These are phyloP conservation scores for Gyrodactylus salaris DNA, from an alignment of 1,140 invertebrate species.

Conservation along the genomic window DNA sequence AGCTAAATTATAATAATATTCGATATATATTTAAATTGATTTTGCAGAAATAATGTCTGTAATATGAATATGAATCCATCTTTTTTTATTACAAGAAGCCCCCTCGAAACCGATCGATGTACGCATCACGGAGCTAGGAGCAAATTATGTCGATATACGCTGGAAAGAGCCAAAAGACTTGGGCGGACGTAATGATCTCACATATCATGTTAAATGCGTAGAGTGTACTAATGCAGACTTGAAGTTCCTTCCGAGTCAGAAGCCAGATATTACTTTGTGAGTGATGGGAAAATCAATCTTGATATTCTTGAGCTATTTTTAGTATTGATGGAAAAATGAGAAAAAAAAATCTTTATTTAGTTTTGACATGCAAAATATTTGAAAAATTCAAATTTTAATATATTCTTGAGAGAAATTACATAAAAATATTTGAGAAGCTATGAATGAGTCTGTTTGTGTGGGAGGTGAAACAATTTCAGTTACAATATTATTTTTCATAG, in stretches of 20 bases:
- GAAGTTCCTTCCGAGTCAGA: neutral
- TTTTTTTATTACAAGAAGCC: neutral
- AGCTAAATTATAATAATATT: too few species aligned
- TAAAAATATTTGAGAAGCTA: too few species aligned
- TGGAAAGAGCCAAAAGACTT: neutral
- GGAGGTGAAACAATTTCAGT: neutral
- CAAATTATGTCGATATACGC: neutral
- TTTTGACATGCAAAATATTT: too few species aligned
- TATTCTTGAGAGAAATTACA: too few species aligned
- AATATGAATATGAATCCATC: neutral
- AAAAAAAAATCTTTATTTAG: too few species aligned
- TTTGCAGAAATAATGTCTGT: too few species aligned
- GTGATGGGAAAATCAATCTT: too few species aligned
- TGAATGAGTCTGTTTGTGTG: too few species aligned
- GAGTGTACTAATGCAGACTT: neutral
- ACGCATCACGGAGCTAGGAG: neutral
- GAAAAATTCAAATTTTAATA: too few species aligned
- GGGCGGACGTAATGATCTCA: neutral
- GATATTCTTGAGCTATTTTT: too few species aligned
- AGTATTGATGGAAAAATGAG: too few species aligned
- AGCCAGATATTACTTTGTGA: neutral
- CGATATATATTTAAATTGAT: too few species aligned
- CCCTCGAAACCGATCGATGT: neutral
- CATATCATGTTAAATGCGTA: neutral
- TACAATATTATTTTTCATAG: neutral